Conservation (phyloP, 2,113 vertebrate genomes). For the Mobula hypostoma region DNA sequence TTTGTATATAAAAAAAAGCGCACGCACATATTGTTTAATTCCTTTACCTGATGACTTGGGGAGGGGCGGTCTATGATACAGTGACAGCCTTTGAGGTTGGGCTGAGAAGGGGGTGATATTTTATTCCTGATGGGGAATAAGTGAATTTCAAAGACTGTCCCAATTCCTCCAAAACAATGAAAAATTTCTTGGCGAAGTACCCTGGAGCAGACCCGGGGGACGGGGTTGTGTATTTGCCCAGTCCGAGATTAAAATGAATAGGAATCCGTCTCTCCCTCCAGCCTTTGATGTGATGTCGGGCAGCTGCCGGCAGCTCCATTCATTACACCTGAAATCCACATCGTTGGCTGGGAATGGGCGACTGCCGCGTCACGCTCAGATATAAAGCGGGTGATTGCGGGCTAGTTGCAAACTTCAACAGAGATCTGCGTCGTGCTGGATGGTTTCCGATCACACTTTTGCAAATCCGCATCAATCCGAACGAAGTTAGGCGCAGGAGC, state of each 20-base stretch:
- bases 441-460: neutral
- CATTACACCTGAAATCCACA: neutral
- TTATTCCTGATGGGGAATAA: neutral
- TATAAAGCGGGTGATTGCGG: neutral
- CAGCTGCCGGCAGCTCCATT: constrained; percentile 21
- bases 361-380: neutral
- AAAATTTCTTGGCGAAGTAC: neutral
- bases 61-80: neutral
- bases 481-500: neutral
- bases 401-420: neutral
- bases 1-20: neutral
- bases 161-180: neutral
- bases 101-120: no score
- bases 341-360: neutral
- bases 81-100: neutral
- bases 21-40: neutral
- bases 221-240: neutral
- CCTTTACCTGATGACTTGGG: neutral
- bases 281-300: neutral
- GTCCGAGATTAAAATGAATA: constrained; percentile 2
- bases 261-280: neutral
- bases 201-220: neutral
- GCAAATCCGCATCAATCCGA: neutral
- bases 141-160: neutral
- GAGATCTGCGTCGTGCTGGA: neutral